These are phyloP conservation scores for Tiaroga cobitis DNA, from an alignment of 2,797 vertebrate genomes.

Conservation along the genomic window DNA sequence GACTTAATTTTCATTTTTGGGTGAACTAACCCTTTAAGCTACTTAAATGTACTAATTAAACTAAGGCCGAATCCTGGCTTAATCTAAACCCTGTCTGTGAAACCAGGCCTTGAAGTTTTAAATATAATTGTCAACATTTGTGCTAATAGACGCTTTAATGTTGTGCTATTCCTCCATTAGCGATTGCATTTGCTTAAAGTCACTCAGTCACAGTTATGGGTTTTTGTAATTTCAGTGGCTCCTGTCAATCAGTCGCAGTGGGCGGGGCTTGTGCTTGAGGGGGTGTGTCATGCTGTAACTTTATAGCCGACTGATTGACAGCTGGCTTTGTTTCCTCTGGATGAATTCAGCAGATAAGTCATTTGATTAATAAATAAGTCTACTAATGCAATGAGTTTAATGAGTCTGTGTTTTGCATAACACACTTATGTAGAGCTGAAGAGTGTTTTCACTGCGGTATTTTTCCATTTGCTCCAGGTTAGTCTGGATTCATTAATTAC, in stretches of 20 bases:
- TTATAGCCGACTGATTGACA: not conserved
- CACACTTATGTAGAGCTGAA: not conserved
- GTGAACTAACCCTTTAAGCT: too few species aligned
- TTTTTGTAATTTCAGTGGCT: too few species aligned
- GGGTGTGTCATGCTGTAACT: not conserved
- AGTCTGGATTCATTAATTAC: not conserved
- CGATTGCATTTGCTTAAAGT: not conserved
- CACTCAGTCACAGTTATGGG: too few species aligned
- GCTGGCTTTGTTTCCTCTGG: not conserved
- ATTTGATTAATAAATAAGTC: not conserved
- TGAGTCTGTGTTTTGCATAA: conserved; percentile 1
- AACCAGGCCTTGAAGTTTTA: too few species aligned
- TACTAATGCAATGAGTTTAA: not conserved
- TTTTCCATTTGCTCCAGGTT: conserved; percentile 4
- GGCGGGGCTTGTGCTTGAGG: not conserved
- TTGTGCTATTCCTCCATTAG: not conserved
- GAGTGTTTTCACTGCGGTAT: not conserved
- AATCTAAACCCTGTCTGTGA: too few species aligned
- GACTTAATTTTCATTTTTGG: too few species aligned
- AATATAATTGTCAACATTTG: too few species aligned
- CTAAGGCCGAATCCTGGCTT: too few species aligned
- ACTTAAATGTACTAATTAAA: too few species aligned
- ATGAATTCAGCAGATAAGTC: not conserved
- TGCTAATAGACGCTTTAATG: not conserved
- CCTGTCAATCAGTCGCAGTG: not conserved